Percentiles rank a stretch among this genome's conserved stretches.
phyloP scores from a whole-genome alignment of 2,888 invertebrate genomes.

The Dynastes maya region DNA sequence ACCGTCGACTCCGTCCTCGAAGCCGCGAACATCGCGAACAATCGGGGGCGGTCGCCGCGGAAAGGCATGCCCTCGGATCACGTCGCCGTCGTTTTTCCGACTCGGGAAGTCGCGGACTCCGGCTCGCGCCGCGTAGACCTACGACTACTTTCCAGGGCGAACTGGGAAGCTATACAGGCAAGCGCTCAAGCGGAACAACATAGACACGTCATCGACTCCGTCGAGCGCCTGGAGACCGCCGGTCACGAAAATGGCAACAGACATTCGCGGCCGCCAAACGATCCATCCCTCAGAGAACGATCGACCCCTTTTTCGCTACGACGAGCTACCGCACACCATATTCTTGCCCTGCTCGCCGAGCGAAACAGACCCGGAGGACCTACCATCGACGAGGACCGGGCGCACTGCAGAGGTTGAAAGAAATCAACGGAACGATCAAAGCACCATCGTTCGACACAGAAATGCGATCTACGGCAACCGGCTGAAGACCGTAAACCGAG shows the following conservation, averaged over 20 bases:
- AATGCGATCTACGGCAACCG: neutral
- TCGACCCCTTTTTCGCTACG: constrained; percentile 5
- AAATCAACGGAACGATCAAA: neutral
- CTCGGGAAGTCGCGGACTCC: no score
- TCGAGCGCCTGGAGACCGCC: no score
- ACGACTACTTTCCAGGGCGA: neutral
- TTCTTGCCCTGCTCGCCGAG: neutral
- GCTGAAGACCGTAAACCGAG: neutral
- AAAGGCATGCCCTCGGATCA: no score
- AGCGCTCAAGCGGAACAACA: neutral
- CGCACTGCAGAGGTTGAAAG: no score
- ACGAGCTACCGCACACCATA: neutral
- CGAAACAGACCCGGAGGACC: neutral
- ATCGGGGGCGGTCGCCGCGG: no score
- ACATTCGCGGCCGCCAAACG: neutral
- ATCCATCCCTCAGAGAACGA: neutral
- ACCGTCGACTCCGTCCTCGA: no score
- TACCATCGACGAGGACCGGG: neutral
- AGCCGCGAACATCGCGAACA: no score
- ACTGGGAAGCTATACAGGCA: neutral
- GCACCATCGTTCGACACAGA: neutral
- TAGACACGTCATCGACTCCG: no score
- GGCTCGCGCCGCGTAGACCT: no score
- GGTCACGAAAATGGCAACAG: no score
- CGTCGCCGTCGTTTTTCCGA: neutral